A percentile compares a stretch with the other conserved stretches of the same genome.
These are phyloP conservation scores for Lophius americanus DNA, from an alignment of 2,797 vertebrate genomes.

Conservation along the genomic window DNA sequence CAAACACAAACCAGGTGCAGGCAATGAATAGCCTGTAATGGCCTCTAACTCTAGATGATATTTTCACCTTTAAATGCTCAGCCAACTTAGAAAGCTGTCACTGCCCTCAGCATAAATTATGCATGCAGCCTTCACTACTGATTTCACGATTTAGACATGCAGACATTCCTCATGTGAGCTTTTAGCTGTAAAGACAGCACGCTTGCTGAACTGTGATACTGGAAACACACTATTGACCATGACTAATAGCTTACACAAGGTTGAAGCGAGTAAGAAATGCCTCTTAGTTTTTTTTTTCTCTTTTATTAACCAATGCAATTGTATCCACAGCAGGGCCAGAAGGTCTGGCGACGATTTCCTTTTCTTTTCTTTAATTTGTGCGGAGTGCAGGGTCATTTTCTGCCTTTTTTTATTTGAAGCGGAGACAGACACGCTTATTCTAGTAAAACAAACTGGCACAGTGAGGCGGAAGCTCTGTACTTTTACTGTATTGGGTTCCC, in stretches of 20 bases:
- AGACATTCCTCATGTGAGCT: conserved; percentile 25
- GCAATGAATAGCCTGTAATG: conserved; percentile 5
- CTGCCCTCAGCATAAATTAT: conserved; percentile 11
- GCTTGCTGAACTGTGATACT: conserved; percentile 20
- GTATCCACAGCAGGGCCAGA: conserved; percentile 33
- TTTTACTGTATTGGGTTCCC: conserved; percentile 24
- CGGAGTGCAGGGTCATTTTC: conserved; percentile 57
- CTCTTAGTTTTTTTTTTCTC: not conserved
- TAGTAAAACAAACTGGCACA: conserved; percentile 27
- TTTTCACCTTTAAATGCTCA: conserved; percentile 4
- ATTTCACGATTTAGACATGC: conserved; percentile 27
- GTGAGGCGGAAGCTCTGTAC: not conserved
- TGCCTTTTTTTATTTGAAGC: conserved; percentile 34
- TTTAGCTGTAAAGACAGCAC: conserved; percentile 21
- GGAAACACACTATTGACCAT: conserved; percentile 30
- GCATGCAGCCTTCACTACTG: conserved; percentile 12
- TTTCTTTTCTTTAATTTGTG: conserved; percentile 24
- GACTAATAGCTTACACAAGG: conserved; percentile 3
- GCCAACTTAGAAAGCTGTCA: conserved; percentile 26
- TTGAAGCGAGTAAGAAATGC: not conserved
- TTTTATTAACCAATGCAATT: conserved; percentile 6
- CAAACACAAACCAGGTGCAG: conserved; percentile 34
- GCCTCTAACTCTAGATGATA: not conserved
- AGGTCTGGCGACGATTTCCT: conserved; percentile 70
- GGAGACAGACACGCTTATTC: conserved; percentile 45